Evolutionary conservation across 2,113 vertebrate genomes (phyloP), one percentile per base, ranked within the genome.

Genomic region (Gymnogyps californianus): DNA sequence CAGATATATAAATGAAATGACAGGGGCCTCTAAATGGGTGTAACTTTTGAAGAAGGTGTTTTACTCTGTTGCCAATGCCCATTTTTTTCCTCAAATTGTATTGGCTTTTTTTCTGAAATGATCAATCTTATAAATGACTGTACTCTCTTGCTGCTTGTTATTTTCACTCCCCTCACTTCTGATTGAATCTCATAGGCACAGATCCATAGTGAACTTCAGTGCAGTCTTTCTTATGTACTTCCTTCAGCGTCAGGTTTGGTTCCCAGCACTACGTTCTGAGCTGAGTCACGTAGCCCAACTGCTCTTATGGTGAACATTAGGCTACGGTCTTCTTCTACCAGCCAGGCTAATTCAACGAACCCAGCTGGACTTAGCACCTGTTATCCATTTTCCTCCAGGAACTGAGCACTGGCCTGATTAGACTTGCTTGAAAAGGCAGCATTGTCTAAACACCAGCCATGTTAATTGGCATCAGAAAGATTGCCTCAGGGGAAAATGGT

Each of bases 361-460:
- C 44, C 64, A 89, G 83, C 80, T 93, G 71, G 86, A 32, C 46
- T 86, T 86, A 92, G 29, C 69, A 96, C 91, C 86, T 89, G 91
- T 71, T 92, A 81, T 26, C 83, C 42, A 92, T 94, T 94, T 93
- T 89, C 59, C 72, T 87, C 36, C 76, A 89, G 94, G 83, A 96
- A 66, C 46, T 34, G 72, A 74, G 42, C 46, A 19, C 40, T 77
- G 79, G 31, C 4, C 46, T 88, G 85, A 89, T 92, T 95, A 92
- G 59, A 26, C 55, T 83, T 0, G 2, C 62, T 83, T 74, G 36
- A 89, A 90, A 97, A 81, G 38, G 22, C 79, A 86, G 38, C 34
- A 62, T 74, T 93, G 59, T 90, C 83, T 77, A 89, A 87, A 65
- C 40, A 88, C 36, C 34, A 80, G 42, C 62, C 46, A 32, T 70